phyloP scores from a whole-genome alignment of 2,797 vertebrate species.

The Pelodytes ibericus region DNA sequence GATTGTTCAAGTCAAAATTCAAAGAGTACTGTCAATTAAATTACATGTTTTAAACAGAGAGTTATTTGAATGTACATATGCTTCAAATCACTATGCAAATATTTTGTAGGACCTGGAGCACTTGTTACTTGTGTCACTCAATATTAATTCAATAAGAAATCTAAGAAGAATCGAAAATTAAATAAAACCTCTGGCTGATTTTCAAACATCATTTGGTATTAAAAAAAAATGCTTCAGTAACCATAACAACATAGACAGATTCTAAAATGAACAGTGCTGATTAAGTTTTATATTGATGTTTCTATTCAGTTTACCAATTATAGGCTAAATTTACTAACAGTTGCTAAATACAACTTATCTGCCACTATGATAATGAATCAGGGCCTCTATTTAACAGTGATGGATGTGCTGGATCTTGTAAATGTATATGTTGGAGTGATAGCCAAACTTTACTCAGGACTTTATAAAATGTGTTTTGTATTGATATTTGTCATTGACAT shows the following conservation, averaged over 20 bases:
- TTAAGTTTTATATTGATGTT: slow-evolving; percentile 40
- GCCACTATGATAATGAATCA: too few relatives aligned
- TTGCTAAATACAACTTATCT: slow-evolving; percentile 3
- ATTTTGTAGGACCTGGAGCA: slow-evolving; percentile 54
- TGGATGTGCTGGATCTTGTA: too few relatives aligned
- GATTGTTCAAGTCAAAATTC: slow-evolving; percentile 15
- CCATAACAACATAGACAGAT: slow-evolving; percentile 41
- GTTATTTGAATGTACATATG: slow-evolving; percentile 36
- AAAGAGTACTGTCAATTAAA: slow-evolving; percentile 33
- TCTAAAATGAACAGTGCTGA: slow-evolving; percentile 46
- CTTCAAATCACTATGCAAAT: slow-evolving; percentile 48
- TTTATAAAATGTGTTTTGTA: too few relatives aligned
- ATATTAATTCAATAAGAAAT: slow-evolving; percentile 45
- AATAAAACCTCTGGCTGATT: slow-evolving; percentile 15
- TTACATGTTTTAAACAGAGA: slow-evolving; percentile 27
- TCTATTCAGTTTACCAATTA: slow-evolving; percentile 22
- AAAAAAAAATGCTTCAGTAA: slow-evolving; percentile 49
- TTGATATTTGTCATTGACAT: too few relatives aligned
- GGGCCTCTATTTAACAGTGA: too few relatives aligned
- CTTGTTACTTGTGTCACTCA: slow-evolving; percentile 46
- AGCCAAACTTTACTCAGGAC: too few relatives aligned
- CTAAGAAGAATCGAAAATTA: slow-evolving; percentile 42
- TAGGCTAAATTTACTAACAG: neutral
- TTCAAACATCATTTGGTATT: slow-evolving; percentile 37
- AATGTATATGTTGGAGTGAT: too few relatives aligned